phyloP scores from a whole-genome alignment of 2,888 invertebrate genomes.

The Hedya salicella region DNA sequence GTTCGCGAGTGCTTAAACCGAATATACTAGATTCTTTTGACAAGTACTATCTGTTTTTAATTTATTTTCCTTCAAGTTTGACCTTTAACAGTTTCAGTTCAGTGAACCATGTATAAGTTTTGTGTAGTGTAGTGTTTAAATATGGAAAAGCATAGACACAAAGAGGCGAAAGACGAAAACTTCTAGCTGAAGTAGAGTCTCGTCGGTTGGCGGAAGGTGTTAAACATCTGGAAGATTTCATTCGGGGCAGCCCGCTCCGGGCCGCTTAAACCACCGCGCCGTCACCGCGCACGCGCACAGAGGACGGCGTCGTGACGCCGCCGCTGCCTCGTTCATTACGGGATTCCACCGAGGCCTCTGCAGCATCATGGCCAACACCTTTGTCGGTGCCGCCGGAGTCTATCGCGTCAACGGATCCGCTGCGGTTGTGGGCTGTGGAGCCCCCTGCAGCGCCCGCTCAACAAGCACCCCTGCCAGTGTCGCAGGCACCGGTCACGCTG shows the following conservation, averaged over 20 bases:
- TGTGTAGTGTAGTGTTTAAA: too few relatives aligned
- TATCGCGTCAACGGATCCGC: background rate
- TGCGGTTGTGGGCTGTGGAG: conserved; percentile 3
- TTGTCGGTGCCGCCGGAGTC: too few relatives aligned
- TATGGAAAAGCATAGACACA: conserved; percentile 1
- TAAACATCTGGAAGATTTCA: background rate
- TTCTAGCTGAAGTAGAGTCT: background rate
- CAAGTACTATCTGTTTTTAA: too few relatives aligned
- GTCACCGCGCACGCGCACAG: background rate
- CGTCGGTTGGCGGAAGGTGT: background rate
- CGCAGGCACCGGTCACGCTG: background rate
- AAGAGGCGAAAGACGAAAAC: conserved; percentile 1
- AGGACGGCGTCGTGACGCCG: too few relatives aligned
- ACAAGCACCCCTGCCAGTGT: too few relatives aligned
- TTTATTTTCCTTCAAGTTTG: too few relatives aligned
- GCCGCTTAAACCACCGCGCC: background rate
- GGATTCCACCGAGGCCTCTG: background rate
- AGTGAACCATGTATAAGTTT: too few relatives aligned
- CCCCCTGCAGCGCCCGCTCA: background rate
- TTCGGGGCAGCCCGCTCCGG: background rate
- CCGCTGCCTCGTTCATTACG: background rate
- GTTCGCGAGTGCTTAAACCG: too few relatives aligned
- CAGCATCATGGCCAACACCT: too few relatives aligned
- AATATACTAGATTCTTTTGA: too few relatives aligned
- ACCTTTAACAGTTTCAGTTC: too few relatives aligned